Evolutionary conservation across 23 tunicate species (phyloP).

Genomic region (Trididemnum clinides): DNA sequence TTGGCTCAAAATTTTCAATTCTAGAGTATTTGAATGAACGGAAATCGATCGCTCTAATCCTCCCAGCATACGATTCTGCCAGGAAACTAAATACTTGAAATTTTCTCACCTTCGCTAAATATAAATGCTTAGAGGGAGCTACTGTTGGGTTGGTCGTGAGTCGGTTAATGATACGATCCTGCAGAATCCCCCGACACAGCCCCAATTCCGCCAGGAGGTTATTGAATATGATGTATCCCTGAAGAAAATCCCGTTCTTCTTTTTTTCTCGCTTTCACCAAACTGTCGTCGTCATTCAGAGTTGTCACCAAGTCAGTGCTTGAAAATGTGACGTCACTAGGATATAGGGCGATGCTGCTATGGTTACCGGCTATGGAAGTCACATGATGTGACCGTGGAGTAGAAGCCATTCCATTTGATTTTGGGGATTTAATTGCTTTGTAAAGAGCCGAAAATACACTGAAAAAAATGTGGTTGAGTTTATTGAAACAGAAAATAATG

Average conservation of each 20-base stretch:
- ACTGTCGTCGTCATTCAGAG: slow-evolving; percentile 77
- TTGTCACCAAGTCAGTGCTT: slow-evolving; percentile 65
- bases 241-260: slow-evolving; percentile 79
- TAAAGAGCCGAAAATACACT: slow-evolving; percentile 69
- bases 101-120: slow-evolving; percentile 65
- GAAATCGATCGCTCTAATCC: too few species aligned
- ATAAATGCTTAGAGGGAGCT: slow-evolving; percentile 79
- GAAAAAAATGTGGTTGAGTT: too few species aligned
- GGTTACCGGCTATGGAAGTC: slow-evolving; percentile 20
- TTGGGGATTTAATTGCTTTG: slow-evolving; percentile 68
- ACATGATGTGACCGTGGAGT: slow-evolving; percentile 54
- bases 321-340: slow-evolving; percentile 84
- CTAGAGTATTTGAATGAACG: too few species aligned
- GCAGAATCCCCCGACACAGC: slow-evolving; percentile 44
- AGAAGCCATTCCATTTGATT: slow-evolving; percentile 17
- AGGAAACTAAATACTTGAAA: too few species aligned
- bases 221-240: slow-evolving; percentile 48
- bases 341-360: slow-evolving; percentile 67
- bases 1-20: neutral
- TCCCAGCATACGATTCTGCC: too few species aligned
- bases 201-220: slow-evolving; percentile 66
- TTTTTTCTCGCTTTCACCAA: slow-evolving; percentile 70
- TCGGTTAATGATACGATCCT: slow-evolving; percentile 67
- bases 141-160: slow-evolving; percentile 87
- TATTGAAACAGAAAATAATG: too few species aligned